A percentile compares a stretch with the other conserved stretches of the same genome.
Conservation (phyloP, 1,140 invertebrate species). For the Papilio xuthus region DNA sequence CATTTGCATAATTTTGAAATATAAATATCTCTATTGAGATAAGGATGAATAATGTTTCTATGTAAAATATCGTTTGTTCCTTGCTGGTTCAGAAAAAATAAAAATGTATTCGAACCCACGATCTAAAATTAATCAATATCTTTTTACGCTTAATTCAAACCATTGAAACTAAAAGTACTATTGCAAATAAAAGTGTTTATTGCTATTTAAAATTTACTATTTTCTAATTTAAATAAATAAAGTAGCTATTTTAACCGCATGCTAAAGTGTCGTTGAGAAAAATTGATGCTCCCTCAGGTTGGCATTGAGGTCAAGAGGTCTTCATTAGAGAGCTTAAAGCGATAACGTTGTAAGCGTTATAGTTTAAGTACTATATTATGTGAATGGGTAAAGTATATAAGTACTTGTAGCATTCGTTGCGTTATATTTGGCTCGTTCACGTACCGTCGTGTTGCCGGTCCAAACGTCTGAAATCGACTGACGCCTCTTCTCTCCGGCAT, state of each 20-base stretch:
- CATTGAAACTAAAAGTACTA: not conserved
- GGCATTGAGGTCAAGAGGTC: not conserved
- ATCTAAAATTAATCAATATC: not conserved
- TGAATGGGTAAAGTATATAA: not conserved
- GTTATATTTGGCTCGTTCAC: too few species aligned
- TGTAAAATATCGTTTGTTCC: not conserved
- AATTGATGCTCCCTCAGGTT: conserved; percentile 6
- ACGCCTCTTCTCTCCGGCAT: too few species aligned
- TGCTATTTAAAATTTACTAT: not conserved
- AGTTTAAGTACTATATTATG: not conserved
- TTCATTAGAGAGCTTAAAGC: not conserved
- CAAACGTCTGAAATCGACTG: too few species aligned
- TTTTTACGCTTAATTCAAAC: not conserved
- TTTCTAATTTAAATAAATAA: not conserved
- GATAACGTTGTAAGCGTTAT: conserved; percentile 5
- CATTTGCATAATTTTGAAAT: not conserved
- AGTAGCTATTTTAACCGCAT: conserved; percentile 2
- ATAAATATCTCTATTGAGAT: not conserved
- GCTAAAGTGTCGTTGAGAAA: not conserved
- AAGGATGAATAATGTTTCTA: not conserved
- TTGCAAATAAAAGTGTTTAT: too few species aligned
- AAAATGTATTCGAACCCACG: not conserved
- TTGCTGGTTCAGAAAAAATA: not conserved
- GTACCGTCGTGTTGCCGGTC: too few species aligned
- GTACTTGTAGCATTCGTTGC: too few species aligned